Conservation (phyloP, 2,113 vertebrate species). For the Albula glossodonta region DNA sequence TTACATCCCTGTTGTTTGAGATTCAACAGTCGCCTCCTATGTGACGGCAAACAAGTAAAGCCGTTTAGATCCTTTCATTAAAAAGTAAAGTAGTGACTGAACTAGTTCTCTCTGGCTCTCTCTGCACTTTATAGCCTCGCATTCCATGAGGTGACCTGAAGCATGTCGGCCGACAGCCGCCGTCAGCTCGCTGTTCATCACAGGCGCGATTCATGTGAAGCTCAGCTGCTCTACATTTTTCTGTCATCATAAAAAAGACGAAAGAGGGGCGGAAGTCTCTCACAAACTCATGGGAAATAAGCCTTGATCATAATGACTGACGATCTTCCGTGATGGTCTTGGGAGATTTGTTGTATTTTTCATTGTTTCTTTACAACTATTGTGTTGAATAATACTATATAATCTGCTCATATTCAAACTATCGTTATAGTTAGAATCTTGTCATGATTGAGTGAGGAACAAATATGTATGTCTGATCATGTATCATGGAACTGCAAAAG, state of each 20-base stretch:
- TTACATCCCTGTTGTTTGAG: neutral
- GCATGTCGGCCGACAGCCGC: neutral
- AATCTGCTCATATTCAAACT: neutral
- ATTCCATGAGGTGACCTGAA: neutral
- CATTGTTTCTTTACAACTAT: neutral
- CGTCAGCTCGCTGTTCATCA: neutral
- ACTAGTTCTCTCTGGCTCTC: neutral
- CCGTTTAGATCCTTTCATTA: constrained; percentile 6
- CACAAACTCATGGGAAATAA: neutral
- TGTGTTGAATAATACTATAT: neutral
- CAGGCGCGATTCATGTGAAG: constrained; percentile 14
- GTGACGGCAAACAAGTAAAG: neutral
- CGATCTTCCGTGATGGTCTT: neutral
- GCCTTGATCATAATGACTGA: neutral
- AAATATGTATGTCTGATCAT: neutral
- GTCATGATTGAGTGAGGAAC: neutral
- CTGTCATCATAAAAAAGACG: neutral
- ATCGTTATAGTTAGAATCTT: neutral
- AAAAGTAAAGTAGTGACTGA: neutral
- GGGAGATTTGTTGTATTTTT: neutral
- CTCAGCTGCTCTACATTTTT: neutral
- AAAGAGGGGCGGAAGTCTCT: neutral
- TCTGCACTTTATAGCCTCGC: neutral
- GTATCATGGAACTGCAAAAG: neutral
- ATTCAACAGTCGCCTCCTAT: neutral